Evolutionary conservation across 1,140 invertebrate genomes (phyloP).

Genomic region (Drosophila cardini): DNA sequence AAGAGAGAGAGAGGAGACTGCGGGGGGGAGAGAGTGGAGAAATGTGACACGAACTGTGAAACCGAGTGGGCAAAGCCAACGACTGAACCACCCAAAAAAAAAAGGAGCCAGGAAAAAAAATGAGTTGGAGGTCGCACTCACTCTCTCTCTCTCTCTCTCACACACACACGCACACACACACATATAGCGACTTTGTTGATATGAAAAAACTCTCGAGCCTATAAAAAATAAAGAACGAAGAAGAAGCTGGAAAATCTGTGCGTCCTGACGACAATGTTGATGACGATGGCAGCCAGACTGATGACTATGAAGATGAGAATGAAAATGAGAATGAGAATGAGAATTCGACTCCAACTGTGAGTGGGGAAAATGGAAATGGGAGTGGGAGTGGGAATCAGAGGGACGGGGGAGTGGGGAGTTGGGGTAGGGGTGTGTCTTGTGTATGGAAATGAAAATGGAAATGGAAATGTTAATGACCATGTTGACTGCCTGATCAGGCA

Average conservation of each 20-base stretch:
- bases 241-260: constrained; percentile 29
- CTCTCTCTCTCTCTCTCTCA: not conserved
- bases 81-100: constrained; percentile 27
- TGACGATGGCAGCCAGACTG: constrained; percentile 37
- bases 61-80: constrained; percentile 31
- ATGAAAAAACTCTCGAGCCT: constrained; percentile 35
- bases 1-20: too few relatives aligned
- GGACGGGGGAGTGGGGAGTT: too few relatives aligned
- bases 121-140: constrained; percentile 9
- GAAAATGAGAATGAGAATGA: constrained; percentile 22
- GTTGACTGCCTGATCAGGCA: constrained; percentile 41
- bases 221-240: constrained; percentile 25
- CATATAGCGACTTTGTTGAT: constrained; percentile 10
- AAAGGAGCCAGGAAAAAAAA: not conserved
- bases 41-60: constrained; percentile 32
- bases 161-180: constrained; percentile 12
- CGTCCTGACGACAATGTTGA: constrained; percentile 52
- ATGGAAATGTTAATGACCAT: constrained; percentile 52
- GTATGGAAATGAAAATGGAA: constrained; percentile 30
- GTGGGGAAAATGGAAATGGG: constrained; percentile 1
- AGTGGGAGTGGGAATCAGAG: not conserved
- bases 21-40: constrained; percentile 9
- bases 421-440: not conserved
- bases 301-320: constrained; percentile 35
- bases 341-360: constrained; percentile 1